These are phyloP conservation scores for Bothrops jararaca DNA, from an alignment of 2,113 vertebrate species.

Conservation along the genomic window DNA sequence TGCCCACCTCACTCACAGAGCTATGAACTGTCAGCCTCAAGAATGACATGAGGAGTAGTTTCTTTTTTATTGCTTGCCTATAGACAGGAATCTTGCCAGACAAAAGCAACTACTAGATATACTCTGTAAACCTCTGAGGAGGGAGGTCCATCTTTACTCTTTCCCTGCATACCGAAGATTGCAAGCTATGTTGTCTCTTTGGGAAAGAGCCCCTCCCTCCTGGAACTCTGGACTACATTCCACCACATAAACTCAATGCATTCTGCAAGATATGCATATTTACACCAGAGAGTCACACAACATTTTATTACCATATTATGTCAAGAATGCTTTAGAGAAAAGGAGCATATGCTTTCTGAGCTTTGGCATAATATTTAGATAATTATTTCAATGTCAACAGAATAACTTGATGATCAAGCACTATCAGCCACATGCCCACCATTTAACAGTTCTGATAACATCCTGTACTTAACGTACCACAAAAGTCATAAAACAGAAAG, in stretches of 20 bases:
- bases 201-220: background rate
- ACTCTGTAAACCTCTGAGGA: background rate
- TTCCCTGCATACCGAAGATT: background rate
- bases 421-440: slow-evolving; percentile 31
- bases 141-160: background rate
- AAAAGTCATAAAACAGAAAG: background rate
- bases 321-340: slow-evolving; percentile 2
- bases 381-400: slow-evolving; percentile 21
- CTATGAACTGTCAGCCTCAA: background rate
- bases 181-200: background rate
- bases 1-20: background rate
- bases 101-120: background rate
- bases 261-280: slow-evolving; percentile 24
- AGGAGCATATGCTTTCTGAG: slow-evolving; percentile 21
- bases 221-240: background rate
- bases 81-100: background rate
- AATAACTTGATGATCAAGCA: background rate
- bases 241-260: slow-evolving; percentile 22
- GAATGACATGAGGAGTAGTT: background rate
- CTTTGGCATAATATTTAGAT: slow-evolving; percentile 31
- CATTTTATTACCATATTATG: slow-evolving; percentile 25
- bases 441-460: slow-evolving; percentile 14
- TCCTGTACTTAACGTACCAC: slow-evolving; percentile 7
- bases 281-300: slow-evolving; percentile 17
- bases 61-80: background rate